Base-by-base conservation (phyloP, 1,140 invertebrate species). In the Cyphomyrmex costatus region DNA sequence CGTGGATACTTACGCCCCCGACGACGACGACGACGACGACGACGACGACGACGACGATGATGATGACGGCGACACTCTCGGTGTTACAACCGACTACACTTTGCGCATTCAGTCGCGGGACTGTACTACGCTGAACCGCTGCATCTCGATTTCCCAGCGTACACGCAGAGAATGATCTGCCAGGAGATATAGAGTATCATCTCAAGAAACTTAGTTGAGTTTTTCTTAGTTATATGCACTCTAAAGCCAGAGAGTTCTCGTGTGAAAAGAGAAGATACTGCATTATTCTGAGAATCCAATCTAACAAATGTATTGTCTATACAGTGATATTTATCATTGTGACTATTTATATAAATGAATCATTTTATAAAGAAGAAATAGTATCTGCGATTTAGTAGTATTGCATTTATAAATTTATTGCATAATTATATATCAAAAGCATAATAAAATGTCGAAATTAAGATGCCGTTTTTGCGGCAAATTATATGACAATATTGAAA, bases 11-110 rank as follows among this genome's bases (percentile, higher is more conserved):
- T 79, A 85, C 83, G 73, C 76, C 63, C 60, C 30, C 61, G 85
- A 84, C 58, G 83, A 85, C 73, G 73, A 84, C 82, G 80, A 83
- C 68, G 79, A 83, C 79, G 79, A 82, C 19, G 80, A 85, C 27
- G 71, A 77, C 71, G 30, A 36, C 8, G 8, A 65, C 16, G n/a
- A n/a, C n/a, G 61, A 33, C 7, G 61, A 83, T 36, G 80, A 82
- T 56, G 66, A 82, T 33, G 79, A 84, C 70, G 80, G 63, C 73
- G 73, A 85, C 82, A 85, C 73, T 85, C 60, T 65, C 73, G 46
- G 46, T 78, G 46, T 51, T 73, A 83, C 79, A 83, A 7, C 24
- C 79, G 36, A 36, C 53, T 83, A 83, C 53, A 83, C 56, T 56
- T 60, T 24, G 36, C 66, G 68, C 36, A 83, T 73, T 83, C 79